Evolutionary conservation across 2,888 invertebrate species (phyloP).

Genomic region (Apodemia zela): DNA sequence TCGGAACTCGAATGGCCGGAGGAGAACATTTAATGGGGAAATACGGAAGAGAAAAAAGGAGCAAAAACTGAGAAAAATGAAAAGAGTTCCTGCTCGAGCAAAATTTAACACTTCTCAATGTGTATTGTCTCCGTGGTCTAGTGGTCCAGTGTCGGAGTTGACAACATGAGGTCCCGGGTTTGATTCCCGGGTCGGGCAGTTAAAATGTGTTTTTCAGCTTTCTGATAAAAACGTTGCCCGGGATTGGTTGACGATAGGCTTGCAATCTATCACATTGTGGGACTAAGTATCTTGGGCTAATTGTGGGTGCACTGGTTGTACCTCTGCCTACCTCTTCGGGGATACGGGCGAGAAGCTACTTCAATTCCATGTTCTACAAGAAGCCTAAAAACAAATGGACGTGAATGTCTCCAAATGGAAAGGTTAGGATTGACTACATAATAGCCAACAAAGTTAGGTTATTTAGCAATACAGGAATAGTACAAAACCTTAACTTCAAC

Average conservation of each 20-base stretch:
- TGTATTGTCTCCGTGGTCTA: too few species aligned
- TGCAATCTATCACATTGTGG: too few species aligned
- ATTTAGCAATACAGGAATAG: neutral
- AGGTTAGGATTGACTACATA: neutral
- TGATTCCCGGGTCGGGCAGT: too few species aligned
- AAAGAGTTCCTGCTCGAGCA: neutral
- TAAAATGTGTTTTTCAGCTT: too few species aligned
- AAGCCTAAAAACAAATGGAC: neutral
- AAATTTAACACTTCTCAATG: neutral
- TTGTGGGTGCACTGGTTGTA: too few species aligned
- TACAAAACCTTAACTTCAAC: neutral
- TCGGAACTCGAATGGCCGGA: neutral
- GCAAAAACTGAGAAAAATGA: neutral
- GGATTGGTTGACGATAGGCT: too few species aligned
- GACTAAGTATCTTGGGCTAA: too few species aligned
- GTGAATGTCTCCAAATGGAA: neutral
- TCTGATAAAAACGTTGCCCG: too few species aligned
- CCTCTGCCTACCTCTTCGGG: too few species aligned
- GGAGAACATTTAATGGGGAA: neutral
- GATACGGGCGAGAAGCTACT: too few species aligned
- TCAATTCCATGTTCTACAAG: neutral
- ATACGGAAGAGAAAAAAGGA: neutral
- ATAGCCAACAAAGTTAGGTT: neutral
- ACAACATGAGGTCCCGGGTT: too few species aligned
- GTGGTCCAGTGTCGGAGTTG: too few species aligned